Evolutionary conservation across 2,888 invertebrate genomes (phyloP), one percentile per base, ranked within the genome.

Genomic region (Tiliacea citrago): DNA sequence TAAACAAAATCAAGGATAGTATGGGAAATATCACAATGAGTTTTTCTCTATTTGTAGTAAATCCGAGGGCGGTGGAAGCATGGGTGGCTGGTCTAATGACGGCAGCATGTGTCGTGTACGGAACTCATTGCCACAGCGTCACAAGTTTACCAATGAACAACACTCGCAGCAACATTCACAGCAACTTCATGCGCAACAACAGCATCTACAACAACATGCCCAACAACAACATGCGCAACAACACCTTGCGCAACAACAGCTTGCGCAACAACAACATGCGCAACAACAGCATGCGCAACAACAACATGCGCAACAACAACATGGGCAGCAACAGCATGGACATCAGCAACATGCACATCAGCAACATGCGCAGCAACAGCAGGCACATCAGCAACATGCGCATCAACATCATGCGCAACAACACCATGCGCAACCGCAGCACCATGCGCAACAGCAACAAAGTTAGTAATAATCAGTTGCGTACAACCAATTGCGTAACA

Each of bases 131-230:
- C 95, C 95, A 70, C 95, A 93, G 70, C 91, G 96, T 7, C 95
- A 94, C 87, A 96, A 96, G 92, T 94, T 95, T 88, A 96, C 96
- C 77, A 96, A 96, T 86, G 95, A 96, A 67, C 95, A 95, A 65
- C 95, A 94, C 73, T 91, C 92, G 73, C 94, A 93, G 61, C 93
- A 93, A 70, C 91, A 92, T n/a, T 88, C 90, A 2, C 92, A 90
- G 6, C 91, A 90, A n/a, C 90, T 88, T 2, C 90, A 91, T 24
- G 90, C 90, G 0, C 91, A 90, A 0, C 85, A 86, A 12, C 83
- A 78, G 8, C 86, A 77, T 21, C 82, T 73, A 12, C 82, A 39
- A 39, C 39, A 85, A 6, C 82, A 82, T 49, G 49, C 45, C 1
- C 81, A 83, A 0, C 84, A 84, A 10, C 81, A 84, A 0, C 81